Evolutionary conservation across 2,113 vertebrate species (phyloP).

Genomic region (Brachyhypopomus occidentalis): DNA sequence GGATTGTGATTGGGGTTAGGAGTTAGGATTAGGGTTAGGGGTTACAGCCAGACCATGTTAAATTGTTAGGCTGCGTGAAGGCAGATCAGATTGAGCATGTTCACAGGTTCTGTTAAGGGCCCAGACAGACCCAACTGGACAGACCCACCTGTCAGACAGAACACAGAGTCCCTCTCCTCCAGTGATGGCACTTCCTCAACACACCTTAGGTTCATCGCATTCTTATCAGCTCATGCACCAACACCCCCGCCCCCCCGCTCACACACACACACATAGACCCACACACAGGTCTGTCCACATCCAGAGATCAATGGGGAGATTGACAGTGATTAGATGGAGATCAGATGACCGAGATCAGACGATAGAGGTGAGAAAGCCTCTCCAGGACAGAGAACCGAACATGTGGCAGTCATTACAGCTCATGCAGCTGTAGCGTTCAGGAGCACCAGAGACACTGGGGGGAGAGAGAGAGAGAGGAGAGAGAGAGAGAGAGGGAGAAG

Average conservation of each 20-base stretch:
- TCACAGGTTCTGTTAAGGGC: neutral
- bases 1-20: no score
- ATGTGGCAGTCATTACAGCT: constrained; percentile 78
- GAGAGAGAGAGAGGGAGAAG: neutral
- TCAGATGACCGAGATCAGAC: no score
- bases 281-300: neutral
- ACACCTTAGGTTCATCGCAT: no score
- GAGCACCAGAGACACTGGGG: constrained; percentile 35
- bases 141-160: no score
- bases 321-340: no score
- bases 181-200: no score
- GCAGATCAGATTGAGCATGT: neutral
- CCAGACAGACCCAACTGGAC: no score
- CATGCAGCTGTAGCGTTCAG: constrained; percentile 73
- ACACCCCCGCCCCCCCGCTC: constrained; percentile 1
- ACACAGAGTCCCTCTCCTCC: no score
- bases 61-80: no score
- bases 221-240: neutral
- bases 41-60: neutral
- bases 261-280: constrained; percentile 19
- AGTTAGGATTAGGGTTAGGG: no score
- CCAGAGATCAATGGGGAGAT: constrained; percentile 65
- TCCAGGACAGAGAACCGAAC: constrained; percentile 54
- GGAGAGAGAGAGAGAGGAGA: constrained; percentile 55
- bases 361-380: no score